Percentiles rank a stretch among this genome's conserved stretches.
Evolutionary conservation across 2,113 vertebrate genomes (phyloP).

Genomic region (Prolemur simus): DNA sequence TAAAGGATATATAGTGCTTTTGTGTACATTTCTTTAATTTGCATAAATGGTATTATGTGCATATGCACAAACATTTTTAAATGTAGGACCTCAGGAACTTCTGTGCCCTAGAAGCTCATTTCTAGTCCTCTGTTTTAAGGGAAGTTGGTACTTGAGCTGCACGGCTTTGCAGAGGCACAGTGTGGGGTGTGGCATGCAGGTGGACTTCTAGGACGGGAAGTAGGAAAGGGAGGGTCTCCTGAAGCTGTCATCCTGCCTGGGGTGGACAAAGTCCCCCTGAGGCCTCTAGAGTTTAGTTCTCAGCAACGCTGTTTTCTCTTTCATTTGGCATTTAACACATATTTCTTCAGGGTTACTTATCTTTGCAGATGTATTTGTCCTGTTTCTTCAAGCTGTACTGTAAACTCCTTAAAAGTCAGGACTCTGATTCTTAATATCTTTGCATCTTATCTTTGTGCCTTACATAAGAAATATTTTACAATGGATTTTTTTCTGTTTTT

Average conservation of each 20-base stretch:
- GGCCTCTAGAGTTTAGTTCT: not conserved
- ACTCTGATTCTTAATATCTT: not conserved
- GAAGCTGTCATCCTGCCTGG: not conserved
- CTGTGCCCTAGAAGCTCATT: not conserved
- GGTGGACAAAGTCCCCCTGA: accelerated
- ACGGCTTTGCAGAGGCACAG: too few species aligned
- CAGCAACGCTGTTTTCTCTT: not conserved
- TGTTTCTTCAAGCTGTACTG: not conserved
- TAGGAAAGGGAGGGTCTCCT: not conserved
- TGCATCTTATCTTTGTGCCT: not conserved
- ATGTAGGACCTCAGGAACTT: not conserved
- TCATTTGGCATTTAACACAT: not conserved
- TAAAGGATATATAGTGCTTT: not conserved
- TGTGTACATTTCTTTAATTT: not conserved
- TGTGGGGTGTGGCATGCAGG: accelerated
- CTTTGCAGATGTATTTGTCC: not conserved
- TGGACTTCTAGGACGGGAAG: not conserved
- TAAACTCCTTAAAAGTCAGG: not conserved
- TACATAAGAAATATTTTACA: not conserved
- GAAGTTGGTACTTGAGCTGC: not conserved
- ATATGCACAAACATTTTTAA: not conserved
- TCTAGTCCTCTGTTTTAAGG: not conserved
- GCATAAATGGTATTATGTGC: not conserved
- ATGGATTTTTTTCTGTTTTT: not conserved
- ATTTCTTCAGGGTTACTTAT: not conserved